These are phyloP conservation scores for Psephotus haematonotus DNA, from an alignment of 2,113 vertebrate species.

Conservation along the genomic window DNA sequence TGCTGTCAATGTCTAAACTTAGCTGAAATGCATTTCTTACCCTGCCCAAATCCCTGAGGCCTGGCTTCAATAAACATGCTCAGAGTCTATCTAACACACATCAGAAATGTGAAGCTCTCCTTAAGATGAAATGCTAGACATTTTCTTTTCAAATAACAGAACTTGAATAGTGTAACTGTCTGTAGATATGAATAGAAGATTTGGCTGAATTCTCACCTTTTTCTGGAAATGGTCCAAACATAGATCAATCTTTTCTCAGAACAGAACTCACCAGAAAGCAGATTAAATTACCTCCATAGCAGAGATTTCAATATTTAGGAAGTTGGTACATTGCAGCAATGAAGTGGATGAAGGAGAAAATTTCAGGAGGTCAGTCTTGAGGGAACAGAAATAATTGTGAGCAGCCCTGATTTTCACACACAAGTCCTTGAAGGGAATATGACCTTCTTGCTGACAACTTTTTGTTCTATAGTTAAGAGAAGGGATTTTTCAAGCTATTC, in stretches of 20 bases:
- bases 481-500: background rate
- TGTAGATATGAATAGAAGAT: background rate
- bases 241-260: background rate
- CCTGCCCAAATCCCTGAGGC: background rate
- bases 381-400: background rate
- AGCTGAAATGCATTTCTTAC: background rate
- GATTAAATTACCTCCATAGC: background rate
- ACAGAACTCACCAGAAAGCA: background rate
- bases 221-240: background rate
- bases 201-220: background rate
- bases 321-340: background rate
- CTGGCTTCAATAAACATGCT: background rate
- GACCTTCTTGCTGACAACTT: background rate
- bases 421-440: background rate
- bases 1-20: background rate
- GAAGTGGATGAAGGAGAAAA: background rate
- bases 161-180: background rate
- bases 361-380: background rate
- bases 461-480: background rate
- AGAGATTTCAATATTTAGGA: background rate
- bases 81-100: background rate
- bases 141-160: background rate
- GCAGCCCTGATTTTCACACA: background rate
- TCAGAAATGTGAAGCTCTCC: background rate
- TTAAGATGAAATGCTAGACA: background rate